Percentiles rank a stretch among this genome's conserved stretches.
phyloP scores from a whole-genome alignment of 2,888 invertebrate species.

The Diarsia brunnea region DNA sequence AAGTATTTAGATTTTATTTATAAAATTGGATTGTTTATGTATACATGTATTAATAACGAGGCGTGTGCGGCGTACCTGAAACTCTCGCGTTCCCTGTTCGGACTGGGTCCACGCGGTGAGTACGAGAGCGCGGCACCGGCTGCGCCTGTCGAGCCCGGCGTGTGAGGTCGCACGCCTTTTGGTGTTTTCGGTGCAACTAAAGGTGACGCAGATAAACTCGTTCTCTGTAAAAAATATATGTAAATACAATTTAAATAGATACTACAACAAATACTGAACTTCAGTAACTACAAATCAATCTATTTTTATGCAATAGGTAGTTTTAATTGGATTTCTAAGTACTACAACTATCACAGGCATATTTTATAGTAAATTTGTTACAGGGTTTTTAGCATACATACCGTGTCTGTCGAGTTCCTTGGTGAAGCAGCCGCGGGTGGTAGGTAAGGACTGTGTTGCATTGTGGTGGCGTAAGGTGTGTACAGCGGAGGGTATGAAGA shows the following conservation, averaged over 20 bases:
- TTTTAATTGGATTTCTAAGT: background rate
- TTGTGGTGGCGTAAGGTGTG: constrained; percentile 94
- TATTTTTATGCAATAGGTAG: background rate
- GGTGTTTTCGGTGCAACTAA: constrained; percentile 89
- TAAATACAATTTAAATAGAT: background rate
- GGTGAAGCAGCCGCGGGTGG: constrained; percentile 92
- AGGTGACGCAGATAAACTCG: constrained; percentile 87
- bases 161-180: constrained; percentile 87
- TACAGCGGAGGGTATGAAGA: constrained; percentile 92
- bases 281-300: background rate
- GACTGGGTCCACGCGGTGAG: constrained; percentile 95
- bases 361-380: background rate
- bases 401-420: constrained; percentile 91
- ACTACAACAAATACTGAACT: background rate
- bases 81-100: constrained; percentile 95
- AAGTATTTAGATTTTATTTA: constrained; percentile 19
- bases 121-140: constrained; percentile 90
- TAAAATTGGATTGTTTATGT: background rate
- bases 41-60: constrained; percentile 1
- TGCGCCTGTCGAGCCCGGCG: constrained; percentile 86
- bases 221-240: constrained; percentile 76
- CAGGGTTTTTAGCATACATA: constrained; percentile 63
- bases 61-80: constrained; percentile 92
- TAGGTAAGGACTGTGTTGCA: constrained; percentile 94
- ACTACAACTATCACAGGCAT: background rate